Conservation (phyloP, 2,797 vertebrate genomes). For the Calcarius lapponicus region DNA sequence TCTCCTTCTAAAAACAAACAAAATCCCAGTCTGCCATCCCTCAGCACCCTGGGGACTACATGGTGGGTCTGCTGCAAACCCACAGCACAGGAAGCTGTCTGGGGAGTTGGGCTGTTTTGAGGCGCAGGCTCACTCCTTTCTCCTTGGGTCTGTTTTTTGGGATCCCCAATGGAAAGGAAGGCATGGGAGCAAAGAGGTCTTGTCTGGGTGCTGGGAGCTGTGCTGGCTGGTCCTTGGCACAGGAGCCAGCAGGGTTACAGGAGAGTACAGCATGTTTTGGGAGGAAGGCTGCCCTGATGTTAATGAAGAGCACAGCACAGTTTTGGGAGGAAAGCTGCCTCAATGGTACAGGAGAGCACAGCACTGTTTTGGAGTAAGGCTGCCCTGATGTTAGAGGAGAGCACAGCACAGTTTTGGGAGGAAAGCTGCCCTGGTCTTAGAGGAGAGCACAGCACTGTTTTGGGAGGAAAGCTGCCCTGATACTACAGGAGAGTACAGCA, state of each 20-base stretch:
- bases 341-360: too few relatives aligned
- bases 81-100: not conserved
- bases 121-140: not conserved
- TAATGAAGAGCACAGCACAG: too few relatives aligned
- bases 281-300: not conserved
- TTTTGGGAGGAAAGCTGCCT: too few relatives aligned
- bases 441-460: too few relatives aligned
- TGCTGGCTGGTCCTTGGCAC: not conserved
- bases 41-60: not conserved
- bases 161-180: not conserved
- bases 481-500: too few relatives aligned
- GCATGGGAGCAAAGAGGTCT: not conserved
- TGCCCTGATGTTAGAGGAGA: too few relatives aligned
- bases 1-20: constrained; percentile 31
- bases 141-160: not conserved
- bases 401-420: too few relatives aligned
- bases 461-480: too few relatives aligned
- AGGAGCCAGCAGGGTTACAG: not conserved
- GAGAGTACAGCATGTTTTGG: not conserved
- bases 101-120: not conserved
- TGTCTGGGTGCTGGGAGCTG: not conserved
- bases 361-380: too few relatives aligned
- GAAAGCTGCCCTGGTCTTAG: too few relatives aligned
- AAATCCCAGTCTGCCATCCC: not conserved
- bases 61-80: not conserved